phyloP scores from a whole-genome alignment of 2,797 vertebrate species.

The Menidia menidia region DNA sequence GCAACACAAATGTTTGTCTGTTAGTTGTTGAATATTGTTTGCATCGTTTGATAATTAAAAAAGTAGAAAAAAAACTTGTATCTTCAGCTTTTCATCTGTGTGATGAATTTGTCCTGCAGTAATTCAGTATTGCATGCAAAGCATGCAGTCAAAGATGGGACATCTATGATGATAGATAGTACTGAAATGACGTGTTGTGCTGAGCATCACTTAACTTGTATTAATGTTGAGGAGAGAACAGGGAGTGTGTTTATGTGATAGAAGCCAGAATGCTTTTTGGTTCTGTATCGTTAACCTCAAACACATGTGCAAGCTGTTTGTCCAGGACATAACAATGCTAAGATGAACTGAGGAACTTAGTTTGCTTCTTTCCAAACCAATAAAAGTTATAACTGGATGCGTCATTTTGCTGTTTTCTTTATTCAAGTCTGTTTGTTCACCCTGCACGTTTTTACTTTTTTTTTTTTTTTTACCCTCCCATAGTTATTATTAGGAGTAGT shows the following conservation, averaged over 20 bases:
- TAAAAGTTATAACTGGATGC: slow-evolving; percentile 82
- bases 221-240: slow-evolving; percentile 63
- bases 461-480: neutral
- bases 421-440: neutral
- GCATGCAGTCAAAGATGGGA: slow-evolving; percentile 55
- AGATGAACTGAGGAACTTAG: slow-evolving; percentile 78
- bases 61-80: slow-evolving; percentile 16
- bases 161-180: slow-evolving; percentile 47
- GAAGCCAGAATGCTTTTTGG: slow-evolving; percentile 74
- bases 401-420: slow-evolving; percentile 22
- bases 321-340: slow-evolving; percentile 78
- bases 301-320: slow-evolving; percentile 82
- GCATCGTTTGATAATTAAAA: slow-evolving; percentile 20
- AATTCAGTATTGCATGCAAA: slow-evolving; percentile 53
- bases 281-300: slow-evolving; percentile 77
- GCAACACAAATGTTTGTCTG: slow-evolving; percentile 10
- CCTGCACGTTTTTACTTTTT: neutral
- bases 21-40: slow-evolving; percentile 16
- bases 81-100: slow-evolving; percentile 38
- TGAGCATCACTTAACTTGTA: slow-evolving; percentile 55
- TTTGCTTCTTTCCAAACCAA: slow-evolving; percentile 87
- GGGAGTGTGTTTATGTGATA: slow-evolving; percentile 67
- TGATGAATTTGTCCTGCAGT: slow-evolving; percentile 51
- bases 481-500: neutral
- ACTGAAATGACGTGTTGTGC: slow-evolving; percentile 71